A percentile compares a stretch with the other conserved stretches of the same genome.
These are phyloP conservation scores for Leptinotarsa peninsularis DNA, from an alignment of 2,888 invertebrate species.

Conservation along the genomic window DNA sequence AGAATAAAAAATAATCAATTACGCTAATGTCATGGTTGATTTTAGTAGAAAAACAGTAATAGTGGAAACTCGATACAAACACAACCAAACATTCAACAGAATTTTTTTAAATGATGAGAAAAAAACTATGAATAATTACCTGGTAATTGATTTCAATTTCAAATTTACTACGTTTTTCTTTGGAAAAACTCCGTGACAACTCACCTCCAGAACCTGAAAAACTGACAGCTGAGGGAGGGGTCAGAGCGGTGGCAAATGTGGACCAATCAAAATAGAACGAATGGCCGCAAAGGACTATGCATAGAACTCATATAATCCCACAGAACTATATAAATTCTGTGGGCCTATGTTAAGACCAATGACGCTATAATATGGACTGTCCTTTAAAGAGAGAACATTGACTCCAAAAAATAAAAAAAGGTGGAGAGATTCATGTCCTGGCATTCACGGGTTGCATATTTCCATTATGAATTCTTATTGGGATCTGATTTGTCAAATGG, in stretches of 20 bases:
- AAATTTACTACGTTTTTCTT: neutral
- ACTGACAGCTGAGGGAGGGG: neutral
- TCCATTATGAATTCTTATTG: too few relatives aligned
- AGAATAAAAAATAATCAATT: slow-evolving; percentile 1
- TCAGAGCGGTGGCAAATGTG: neutral
- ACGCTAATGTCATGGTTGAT: neutral
- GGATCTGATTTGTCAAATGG: too few relatives aligned
- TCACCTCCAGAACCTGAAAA: neutral
- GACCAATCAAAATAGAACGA: slow-evolving; percentile 15
- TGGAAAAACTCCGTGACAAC: neutral
- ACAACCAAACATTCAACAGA: neutral
- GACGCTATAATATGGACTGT: too few relatives aligned
- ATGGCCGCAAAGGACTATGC: neutral
- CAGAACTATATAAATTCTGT: too few relatives aligned
- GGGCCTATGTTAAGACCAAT: too few relatives aligned
- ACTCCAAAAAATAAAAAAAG: too few relatives aligned
- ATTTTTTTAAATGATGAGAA: neutral
- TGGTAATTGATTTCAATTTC: neutral
- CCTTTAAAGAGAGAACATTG: too few relatives aligned
- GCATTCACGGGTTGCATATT: too few relatives aligned
- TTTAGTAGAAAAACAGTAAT: neutral
- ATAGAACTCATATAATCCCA: too few relatives aligned
- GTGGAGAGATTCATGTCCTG: too few relatives aligned
- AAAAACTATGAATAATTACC: neutral
- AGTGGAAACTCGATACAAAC: neutral